Evolutionary conservation across 1,140 invertebrate species (phyloP).

Genomic region (Phymastichus coffea): DNA sequence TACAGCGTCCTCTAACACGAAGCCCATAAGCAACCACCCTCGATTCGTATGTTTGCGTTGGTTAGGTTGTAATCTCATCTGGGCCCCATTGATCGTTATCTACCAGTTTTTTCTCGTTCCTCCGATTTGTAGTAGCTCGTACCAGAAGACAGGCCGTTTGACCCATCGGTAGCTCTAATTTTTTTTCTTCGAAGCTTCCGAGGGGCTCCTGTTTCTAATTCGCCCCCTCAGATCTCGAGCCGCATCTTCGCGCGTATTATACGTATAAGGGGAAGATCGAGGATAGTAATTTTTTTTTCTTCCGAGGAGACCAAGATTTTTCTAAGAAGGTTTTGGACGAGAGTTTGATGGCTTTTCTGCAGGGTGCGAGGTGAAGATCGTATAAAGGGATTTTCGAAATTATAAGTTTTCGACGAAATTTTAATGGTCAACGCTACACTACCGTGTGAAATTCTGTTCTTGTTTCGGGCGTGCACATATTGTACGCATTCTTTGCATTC

Average conservation of each 20-base stretch:
- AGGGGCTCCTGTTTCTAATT: constrained; percentile 7
- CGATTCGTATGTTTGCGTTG: too few relatives aligned
- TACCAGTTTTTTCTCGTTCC: too few relatives aligned
- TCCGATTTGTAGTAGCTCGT: too few relatives aligned
- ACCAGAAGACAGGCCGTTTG: not conserved
- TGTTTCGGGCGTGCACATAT: too few relatives aligned
- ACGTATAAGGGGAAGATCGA: constrained; percentile 7
- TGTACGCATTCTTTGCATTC: not conserved
- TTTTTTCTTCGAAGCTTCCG: not conserved
- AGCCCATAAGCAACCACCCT: too few relatives aligned
- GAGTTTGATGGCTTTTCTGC: not conserved
- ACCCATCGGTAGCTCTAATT: not conserved
- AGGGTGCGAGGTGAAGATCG: not conserved
- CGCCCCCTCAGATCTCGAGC: constrained; percentile 23
- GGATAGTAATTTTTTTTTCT: not conserved
- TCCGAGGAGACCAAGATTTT: not conserved
- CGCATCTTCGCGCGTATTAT: constrained; percentile 35
- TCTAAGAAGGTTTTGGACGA: constrained; percentile 1
- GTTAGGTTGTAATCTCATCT: too few relatives aligned
- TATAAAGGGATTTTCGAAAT: not conserved
- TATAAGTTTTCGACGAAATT: constrained; percentile 1
- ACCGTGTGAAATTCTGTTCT: too few relatives aligned
- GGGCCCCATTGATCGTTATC: too few relatives aligned
- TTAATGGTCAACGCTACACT: not conserved
- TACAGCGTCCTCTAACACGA: too few relatives aligned